Conservation (phyloP, 2,888 invertebrate species). For the Nomada fucata region DNA sequence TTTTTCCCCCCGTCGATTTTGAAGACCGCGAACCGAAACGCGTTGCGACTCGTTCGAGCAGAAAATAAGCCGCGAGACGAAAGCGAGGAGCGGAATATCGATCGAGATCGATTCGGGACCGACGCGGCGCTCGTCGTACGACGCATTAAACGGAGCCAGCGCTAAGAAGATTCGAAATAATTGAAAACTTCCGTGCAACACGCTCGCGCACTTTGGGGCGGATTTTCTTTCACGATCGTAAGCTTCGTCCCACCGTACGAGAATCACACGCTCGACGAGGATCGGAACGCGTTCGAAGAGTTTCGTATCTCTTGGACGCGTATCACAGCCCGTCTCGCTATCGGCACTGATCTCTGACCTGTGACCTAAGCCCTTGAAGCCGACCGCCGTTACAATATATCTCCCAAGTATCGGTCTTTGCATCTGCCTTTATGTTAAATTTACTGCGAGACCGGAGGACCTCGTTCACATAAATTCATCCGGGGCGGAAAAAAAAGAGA, state of each 20-base stretch:
- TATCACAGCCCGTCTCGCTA: constrained; percentile 45
- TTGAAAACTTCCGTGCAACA: too few species aligned
- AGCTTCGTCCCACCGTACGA: not conserved
- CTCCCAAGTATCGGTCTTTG: constrained; percentile 30
- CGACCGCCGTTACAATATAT: constrained; percentile 56
- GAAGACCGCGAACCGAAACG: constrained; percentile 38
- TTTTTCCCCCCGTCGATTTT: not conserved
- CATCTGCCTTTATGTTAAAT: constrained; percentile 32
- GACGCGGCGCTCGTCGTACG: not conserved
- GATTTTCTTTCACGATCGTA: not conserved
- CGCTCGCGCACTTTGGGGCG: not conserved
- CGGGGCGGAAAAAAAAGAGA: not conserved
- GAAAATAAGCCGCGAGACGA: constrained; percentile 48
- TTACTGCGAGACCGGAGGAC: constrained; percentile 12
- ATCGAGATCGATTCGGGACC: constrained; percentile 9
- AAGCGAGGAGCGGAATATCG: constrained; percentile 22
- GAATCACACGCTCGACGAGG: not conserved
- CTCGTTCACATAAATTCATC: constrained; percentile 8
- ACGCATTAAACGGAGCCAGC: not conserved
- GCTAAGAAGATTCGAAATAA: too few species aligned
- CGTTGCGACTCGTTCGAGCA: constrained; percentile 41
- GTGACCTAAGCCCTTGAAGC: constrained; percentile 65
- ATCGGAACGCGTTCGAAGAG: not conserved
- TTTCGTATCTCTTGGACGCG: constrained; percentile 19
- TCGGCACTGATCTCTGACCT: constrained; percentile 61